Base-by-base conservation (phyloP, 1,140 invertebrate genomes). In the Zophobas atratus region DNA sequence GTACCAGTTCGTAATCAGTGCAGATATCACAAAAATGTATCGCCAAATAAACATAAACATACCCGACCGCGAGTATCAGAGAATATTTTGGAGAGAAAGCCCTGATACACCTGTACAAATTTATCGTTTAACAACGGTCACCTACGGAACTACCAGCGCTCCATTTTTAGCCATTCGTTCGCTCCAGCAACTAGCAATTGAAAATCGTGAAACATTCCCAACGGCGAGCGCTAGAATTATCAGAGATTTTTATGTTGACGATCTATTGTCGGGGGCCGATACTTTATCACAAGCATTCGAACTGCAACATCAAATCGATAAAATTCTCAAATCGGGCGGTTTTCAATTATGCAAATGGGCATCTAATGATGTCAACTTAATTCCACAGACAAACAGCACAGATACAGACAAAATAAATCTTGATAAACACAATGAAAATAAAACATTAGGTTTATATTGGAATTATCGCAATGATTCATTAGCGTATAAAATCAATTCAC, bases 21-120 rank as follows among this genome's bases (percentile, higher is more conserved):
- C 84, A 34, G 88, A 88, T 72, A 84, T 88, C 2, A 76, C 80
- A 38, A 84, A 87, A 76, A 87, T 86, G 80, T 88, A 86, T 70
- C 51, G 83, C 6, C 84, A 87, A 75, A 79, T 87, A 4, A 75
- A 83, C 20, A 71, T 81, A 6, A 78, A 87, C 32, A 41, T 88
- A 8, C 55, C 85, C 0, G 20, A 80, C 33, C 39, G 33, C 1
- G 33, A 76, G 0, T 84, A 73, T 73, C 86, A 87, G 77, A 74
- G 84, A 67, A 86, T 87, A 5, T 32, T 86, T 2, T 87, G 86
- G 86, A 73, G 85, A 5, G 34, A 81, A 34, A 8, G 70, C 34
- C 34, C 77, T 6, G 76, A 49, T 5, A 33, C 70, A 77, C 5
- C 56, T 78, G 70, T 83, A 82, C 60, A 70, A 41, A 34, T 41